Percentiles rank a stretch among this genome's conserved stretches.
phyloP scores from a whole-genome alignment of 2,113 vertebrate species.

The Menidia beryllina region DNA sequence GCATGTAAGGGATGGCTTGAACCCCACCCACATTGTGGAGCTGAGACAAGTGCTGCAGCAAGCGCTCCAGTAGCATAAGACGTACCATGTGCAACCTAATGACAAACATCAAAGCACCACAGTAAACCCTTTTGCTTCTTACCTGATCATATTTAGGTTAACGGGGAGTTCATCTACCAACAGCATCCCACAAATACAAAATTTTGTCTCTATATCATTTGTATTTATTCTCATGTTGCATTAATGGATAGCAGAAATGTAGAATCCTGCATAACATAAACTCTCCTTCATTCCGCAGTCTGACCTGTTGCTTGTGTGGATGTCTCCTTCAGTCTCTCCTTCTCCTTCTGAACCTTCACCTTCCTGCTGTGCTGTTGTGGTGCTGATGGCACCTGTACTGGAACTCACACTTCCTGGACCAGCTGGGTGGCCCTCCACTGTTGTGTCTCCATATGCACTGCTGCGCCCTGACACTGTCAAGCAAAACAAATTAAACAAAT shows the following conservation, averaged over 20 bases:
- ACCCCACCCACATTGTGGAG: conserved; percentile 95
- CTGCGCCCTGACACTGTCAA: conserved; percentile 93
- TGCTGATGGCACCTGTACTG: conserved; percentile 97
- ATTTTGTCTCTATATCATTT: background rate
- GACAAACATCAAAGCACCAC: conserved; percentile 4
- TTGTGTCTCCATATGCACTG: conserved; percentile 94
- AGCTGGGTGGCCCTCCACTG: conserved; percentile 91
- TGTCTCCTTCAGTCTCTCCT: conserved; percentile 92
- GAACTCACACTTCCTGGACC: conserved; percentile 97
- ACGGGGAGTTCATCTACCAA: background rate
- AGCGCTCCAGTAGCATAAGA: conserved; percentile 94
- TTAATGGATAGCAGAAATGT: no score
- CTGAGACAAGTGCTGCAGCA: conserved; percentile 93
- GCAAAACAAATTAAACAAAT: conserved; percentile 26
- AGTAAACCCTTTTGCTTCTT: background rate
- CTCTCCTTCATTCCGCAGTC: background rate
- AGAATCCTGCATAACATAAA: background rate
- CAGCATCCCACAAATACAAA: background rate
- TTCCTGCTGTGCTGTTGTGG: conserved; percentile 95
- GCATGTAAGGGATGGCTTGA: conserved; percentile 98
- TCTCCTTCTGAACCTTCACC: conserved; percentile 95
- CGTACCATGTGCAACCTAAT: conserved; percentile 96
- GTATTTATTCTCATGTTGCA: no score
- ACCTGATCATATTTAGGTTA: background rate
- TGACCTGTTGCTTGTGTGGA: conserved; percentile 96